A percentile compares a stretch with the other conserved stretches of the same genome.
phyloP scores from a whole-genome alignment of 2,888 invertebrate genomes.

The Cloeon dipterum region DNA sequence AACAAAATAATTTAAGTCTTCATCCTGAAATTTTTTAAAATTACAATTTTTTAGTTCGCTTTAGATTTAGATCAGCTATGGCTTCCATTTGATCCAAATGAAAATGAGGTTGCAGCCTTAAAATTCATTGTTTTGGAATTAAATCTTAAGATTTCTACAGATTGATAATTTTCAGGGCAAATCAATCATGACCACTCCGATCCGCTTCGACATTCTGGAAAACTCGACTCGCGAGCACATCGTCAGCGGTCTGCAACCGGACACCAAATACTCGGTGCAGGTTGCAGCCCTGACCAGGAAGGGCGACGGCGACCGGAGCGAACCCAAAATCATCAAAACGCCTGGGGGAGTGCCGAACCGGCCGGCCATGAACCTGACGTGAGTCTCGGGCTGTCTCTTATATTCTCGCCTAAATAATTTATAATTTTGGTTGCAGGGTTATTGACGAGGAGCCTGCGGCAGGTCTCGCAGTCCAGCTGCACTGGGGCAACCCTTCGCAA shows the following conservation, averaged over 20 bases:
- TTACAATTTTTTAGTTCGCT: too few species aligned
- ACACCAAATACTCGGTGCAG: slow-evolving; percentile 25
- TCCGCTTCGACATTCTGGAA: slow-evolving; percentile 18
- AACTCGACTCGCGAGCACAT: slow-evolving; percentile 18
- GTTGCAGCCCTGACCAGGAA: slow-evolving; percentile 30
- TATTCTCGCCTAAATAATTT: background rate
- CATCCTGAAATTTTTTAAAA: too few species aligned
- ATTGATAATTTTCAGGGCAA: slow-evolving; percentile 8
- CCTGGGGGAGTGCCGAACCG: slow-evolving; percentile 18
- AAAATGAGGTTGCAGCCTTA: too few species aligned
- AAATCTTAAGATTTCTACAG: too few species aligned
- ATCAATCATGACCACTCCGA: slow-evolving; percentile 13
- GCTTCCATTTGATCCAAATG: too few species aligned
- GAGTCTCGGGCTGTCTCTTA: too few species aligned
- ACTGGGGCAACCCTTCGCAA: slow-evolving; percentile 25
- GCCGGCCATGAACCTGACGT: slow-evolving; percentile 21
- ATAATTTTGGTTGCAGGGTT: slow-evolving; percentile 15
- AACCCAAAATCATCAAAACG: slow-evolving; percentile 21
- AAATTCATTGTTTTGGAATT: too few species aligned
- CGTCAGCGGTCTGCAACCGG: slow-evolving; percentile 24
- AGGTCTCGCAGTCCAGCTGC: slow-evolving; percentile 22
- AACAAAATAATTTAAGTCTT: too few species aligned
- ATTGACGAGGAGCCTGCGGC: slow-evolving; percentile 21
- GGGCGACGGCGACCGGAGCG: slow-evolving; percentile 27
- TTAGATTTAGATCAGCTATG: too few species aligned